These are phyloP conservation scores for Lucilia cuprina DNA, from an alignment of 1,140 invertebrate genomes.

Conservation along the genomic window DNA sequence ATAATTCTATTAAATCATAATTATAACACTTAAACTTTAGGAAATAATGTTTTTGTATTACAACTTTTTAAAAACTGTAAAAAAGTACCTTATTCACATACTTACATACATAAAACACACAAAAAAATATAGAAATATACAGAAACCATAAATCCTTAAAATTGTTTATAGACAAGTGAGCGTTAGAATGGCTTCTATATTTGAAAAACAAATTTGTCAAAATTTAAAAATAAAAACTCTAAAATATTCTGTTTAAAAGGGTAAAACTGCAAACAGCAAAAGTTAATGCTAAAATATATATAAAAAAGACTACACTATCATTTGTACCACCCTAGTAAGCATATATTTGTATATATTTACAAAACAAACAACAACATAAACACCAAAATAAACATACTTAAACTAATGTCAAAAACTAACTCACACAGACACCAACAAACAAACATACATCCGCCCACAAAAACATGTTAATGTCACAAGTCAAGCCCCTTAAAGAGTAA, in stretches of 20 bases:
- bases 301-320: too few relatives aligned
- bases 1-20: background rate
- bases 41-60: background rate
- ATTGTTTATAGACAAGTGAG: background rate
- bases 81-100: background rate
- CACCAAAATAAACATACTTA: background rate
- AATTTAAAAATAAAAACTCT: too few relatives aligned
- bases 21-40: background rate
- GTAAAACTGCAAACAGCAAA: too few relatives aligned
- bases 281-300: too few relatives aligned
- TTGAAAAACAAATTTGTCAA: too few relatives aligned
- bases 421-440: background rate
- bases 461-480: conserved; percentile 13
- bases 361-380: background rate
- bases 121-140: background rate
- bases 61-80: too few relatives aligned
- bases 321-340: too few relatives aligned
- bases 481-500: background rate
- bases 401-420: background rate
- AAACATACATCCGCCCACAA: background rate
- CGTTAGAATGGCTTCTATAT: background rate
- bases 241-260: too few relatives aligned
- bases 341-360: background rate
- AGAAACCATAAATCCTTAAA: conserved; percentile 11
- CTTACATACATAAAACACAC: too few relatives aligned